Base-by-base conservation (phyloP, 2,113 vertebrate genomes). In the Pionites leucogaster region DNA sequence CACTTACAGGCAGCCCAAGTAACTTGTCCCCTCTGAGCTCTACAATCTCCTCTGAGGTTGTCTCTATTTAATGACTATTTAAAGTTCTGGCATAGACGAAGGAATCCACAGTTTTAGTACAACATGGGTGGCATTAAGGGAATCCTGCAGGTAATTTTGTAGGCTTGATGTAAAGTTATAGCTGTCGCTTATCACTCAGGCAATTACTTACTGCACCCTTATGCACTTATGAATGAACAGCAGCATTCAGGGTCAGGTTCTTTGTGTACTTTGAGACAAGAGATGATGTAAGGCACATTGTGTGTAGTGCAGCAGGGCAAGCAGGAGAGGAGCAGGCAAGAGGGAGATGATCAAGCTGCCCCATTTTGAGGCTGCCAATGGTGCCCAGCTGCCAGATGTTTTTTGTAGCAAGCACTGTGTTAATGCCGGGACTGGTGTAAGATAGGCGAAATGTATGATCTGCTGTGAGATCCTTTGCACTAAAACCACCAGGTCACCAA, bases 41-140 rank as follows among this genome's bases (percentile, higher is more conserved):
- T 59, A 59, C 57, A 10, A 10, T 23, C 57, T 59, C 57, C 23
- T 59, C 57, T 59, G 33, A 57, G 17, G 3, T 27, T 64, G 42
- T 47, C 10, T 80, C 39, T 72, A 8, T 42, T 57, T 37, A 65
- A 57, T 7, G 24, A 15, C 8, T 6, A 12, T 28, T 77, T 10
- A n/a, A 80, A 65, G 35, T 52, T 83, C 68, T 42, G 57, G 33
- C 1, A 0, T 9, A 24, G 35, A 11, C 0, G 1, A 71, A 84
- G 60, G 70, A 93, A 86, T 74, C 13, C 0, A 2, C 39, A 23
- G 68, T 69, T 92, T 74, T 22, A 79, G 50, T 46, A 62, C 46
- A 57, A 24, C 0, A 2, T 12, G 2, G 31, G 78, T 0, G 0
- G n/a, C 3, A 0, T 14, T 35, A 49, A 63, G 62, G 47, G 67